These are phyloP conservation scores for Dryobates pubescens DNA, from an alignment of 2,797 vertebrate genomes.

Conservation along the genomic window DNA sequence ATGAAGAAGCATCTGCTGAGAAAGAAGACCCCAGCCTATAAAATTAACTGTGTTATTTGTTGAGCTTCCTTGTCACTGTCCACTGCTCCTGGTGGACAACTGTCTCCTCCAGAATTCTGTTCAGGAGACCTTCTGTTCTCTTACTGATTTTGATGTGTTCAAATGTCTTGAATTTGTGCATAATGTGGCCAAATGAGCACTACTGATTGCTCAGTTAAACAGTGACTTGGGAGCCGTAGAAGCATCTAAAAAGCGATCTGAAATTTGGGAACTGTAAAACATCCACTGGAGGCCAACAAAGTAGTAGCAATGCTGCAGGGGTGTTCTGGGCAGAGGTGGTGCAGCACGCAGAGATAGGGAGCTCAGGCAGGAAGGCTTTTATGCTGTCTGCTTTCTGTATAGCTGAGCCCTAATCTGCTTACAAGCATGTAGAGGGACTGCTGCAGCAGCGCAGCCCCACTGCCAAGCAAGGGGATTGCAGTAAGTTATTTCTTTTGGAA, in stretches of 20 bases:
- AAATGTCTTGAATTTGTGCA: not conserved
- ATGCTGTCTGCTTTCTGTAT: not conserved
- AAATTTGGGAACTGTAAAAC: not conserved
- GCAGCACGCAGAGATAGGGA: not conserved
- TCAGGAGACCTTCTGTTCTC: not conserved
- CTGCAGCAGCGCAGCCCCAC: not conserved
- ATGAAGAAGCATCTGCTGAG: slow-evolving; percentile 44
- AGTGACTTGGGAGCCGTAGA: not conserved
- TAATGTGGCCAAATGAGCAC: not conserved
- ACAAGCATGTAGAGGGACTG: not conserved
- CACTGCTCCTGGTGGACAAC: not conserved
- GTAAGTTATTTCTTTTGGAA: not conserved
- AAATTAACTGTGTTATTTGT: not conserved
- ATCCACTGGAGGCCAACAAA: not conserved
- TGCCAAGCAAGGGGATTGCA: not conserved
- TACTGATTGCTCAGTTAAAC: not conserved
- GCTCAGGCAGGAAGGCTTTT: not conserved
- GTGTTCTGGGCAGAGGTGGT: not conserved
- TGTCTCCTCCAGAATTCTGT: not conserved
- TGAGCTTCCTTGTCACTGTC: not conserved
- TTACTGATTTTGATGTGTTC: not conserved
- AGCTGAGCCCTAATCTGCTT: not conserved
- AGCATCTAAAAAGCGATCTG: not conserved
- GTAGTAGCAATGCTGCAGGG: not conserved
- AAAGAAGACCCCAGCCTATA: not conserved